Base-by-base conservation (phyloP, 2,113 vertebrate genomes). In the Aleadryas rufinucha region DNA sequence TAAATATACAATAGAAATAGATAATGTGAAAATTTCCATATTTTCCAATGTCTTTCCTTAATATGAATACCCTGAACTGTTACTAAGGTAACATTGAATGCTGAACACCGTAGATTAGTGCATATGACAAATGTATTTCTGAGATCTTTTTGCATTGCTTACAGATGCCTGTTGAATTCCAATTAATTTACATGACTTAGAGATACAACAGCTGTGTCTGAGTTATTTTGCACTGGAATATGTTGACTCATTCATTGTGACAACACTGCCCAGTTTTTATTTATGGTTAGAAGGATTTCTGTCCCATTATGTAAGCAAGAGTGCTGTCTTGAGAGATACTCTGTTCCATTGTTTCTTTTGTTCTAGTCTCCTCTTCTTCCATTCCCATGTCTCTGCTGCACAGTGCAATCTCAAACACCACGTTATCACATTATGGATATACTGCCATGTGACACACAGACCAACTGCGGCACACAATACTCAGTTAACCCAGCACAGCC, bases 131-230 rank as follows among this genome's bases (percentile, higher is more conserved):
- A 53, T 18, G 4, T 12, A 54, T 72, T 82, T 92, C 35, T 63
- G 11, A 68, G 24, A 84, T 49, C 7, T 33, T 90, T 68, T 57
- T 28, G 7, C 3, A 65, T 3, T 1, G 47, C 23, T 63, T 81
- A 20, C 5, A 74, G 31, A 45, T 37, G 5, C 3, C 11, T 66
- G 4, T 37, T 88, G 31, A 50, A 10, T 75, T 86, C 47, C 41
- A 74, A n/a, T 16, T 76, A 84, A 56, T 22, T 77, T 16, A 2
- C 7, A 11, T 39, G 20, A 71, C 4, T 84, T 78, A 49, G 1
- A 52, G 24, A 24, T 16, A 44, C 0, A 0, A 21, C 11, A 44
- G 9, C 11, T 7, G 2, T 28, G 9, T 12, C 23, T 10, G 63
- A 53, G 20, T 50, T 52, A 35, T 79, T 65, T 91, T 75, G 41